Conservation (phyloP, 2,113 vertebrate species). For the Cyphomyrus plagiostoma region DNA sequence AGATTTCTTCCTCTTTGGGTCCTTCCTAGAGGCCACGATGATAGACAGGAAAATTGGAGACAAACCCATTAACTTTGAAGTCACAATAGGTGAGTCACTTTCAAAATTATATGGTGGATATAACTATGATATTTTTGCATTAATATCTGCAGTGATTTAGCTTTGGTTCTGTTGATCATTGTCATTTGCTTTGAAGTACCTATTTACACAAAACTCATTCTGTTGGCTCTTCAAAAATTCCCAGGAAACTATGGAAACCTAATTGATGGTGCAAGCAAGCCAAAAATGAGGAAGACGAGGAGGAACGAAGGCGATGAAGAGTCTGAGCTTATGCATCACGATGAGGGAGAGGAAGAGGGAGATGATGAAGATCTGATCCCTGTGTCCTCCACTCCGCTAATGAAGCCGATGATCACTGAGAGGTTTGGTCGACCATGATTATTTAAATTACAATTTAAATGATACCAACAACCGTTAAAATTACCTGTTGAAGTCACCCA, state of each 20-base stretch:
- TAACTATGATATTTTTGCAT: not conserved
- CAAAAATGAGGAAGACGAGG: conserved; percentile 59
- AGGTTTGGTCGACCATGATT: conserved; percentile 48
- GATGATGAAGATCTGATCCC: conserved; percentile 72
- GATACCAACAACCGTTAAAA: not conserved
- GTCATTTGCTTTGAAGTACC: not conserved
- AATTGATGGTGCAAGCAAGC: conserved; percentile 66
- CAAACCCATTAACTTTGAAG: conserved; percentile 89
- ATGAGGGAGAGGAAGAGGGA: conserved; percentile 78
- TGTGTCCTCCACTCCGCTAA: conserved; percentile 74
- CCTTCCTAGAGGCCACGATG: conserved; percentile 96
- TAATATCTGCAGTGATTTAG: not conserved
- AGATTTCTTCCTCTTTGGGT: conserved; percentile 95
- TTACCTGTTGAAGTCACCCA: not conserved
- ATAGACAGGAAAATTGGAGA: conserved; percentile 95
- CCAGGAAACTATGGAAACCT: conserved; percentile 94
- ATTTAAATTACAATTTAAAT: too few relatives aligned
- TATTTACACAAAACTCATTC: not conserved
- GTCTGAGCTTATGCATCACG: conserved; percentile 83
- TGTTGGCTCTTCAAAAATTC: not conserved
- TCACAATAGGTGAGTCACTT: conserved; percentile 79
- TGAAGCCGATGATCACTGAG: conserved; percentile 91
- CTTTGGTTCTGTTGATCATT: not conserved
- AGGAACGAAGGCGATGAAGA: conserved; percentile 74
- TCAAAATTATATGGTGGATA: not conserved